Evolutionary conservation across 2,797 vertebrate genomes (phyloP), one percentile per base, ranked within the genome.

Genomic region (Danio albolineatus): DNA sequence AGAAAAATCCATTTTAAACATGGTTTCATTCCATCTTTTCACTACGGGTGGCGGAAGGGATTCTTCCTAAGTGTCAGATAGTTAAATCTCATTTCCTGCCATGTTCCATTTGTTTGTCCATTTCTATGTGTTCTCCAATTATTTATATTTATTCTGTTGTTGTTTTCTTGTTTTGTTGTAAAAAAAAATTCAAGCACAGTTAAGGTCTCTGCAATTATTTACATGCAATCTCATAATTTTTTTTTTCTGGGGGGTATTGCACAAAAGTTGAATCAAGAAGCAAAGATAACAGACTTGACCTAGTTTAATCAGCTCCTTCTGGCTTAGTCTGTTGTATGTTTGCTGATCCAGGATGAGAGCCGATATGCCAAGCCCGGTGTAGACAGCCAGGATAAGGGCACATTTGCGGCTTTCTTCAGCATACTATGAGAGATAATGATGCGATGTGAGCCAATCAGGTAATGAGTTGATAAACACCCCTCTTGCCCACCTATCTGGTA

Each of bases 81-180:
- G 82, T 65, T 43, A 67, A 71, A 81, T 80, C 85, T 71, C 61
- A 61, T 62, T 80, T 81, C 80, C 82, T 85, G 82, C 78, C 78
- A 79, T 81, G 80, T 73, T 65, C 51, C 62, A 66, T 44, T 41
- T 46, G 39, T n/a, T n/a, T n/a, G n/a, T n/a, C n/a, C n/a, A n/a
- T n/a, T n/a, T n/a, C n/a, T n/a, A n/a, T n/a, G 51, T 21, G 10
- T 66, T 41, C 53, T 71, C 6, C 1, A 6, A 76, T 67, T 78
- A 44, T 56, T 66, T 69, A 61, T 70, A n/a, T 85, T 74, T 48
- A 12, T n/a, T 13, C 78, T 43, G 9, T 73, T 64, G 13, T 49
- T 51, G 10, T 49, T 28, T 28, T 28, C 28, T 28, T 28, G 28
- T 28, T 28, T 28, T 28, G 28, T 28, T 28, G 28, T 3, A 28